These are phyloP conservation scores for Odontothrips loti DNA, from an alignment of 2,888 invertebrate genomes.

Conservation along the genomic window DNA sequence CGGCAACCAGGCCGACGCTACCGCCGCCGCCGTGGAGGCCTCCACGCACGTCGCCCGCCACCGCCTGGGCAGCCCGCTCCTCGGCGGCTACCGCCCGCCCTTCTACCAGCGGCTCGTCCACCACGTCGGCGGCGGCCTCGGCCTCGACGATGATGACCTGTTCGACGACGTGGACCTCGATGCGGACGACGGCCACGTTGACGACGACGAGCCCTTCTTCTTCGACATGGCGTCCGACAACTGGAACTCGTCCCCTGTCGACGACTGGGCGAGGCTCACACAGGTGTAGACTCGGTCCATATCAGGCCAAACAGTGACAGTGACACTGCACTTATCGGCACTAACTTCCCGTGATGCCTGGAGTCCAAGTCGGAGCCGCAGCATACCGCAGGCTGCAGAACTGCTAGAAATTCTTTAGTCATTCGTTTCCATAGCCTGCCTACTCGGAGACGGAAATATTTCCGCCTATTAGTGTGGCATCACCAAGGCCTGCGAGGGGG, in stretches of 20 bases:
- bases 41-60: background rate
- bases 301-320: no score
- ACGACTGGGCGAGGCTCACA: background rate
- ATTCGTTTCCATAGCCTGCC: no score
- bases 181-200: background rate
- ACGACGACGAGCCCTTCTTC: conserved; percentile 16
- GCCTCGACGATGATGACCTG: background rate
- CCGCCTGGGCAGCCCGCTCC: background rate
- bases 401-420: no score
- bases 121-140: background rate
- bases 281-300: background rate
- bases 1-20: background rate
- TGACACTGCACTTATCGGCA: no score
- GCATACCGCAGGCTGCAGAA: no score
- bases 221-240: background rate
- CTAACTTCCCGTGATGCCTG: no score
- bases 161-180: conserved; percentile 5
- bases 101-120: background rate
- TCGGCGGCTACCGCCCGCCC: conserved; percentile 8
- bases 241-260: conserved; percentile 1
- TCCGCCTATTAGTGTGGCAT: no score
- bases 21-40: background rate
- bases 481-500: background rate
- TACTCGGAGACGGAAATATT: no score
- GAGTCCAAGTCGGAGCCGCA: no score